Base-by-base conservation (phyloP, 2,888 invertebrate species). In the Rhaphigaster nebulosa region DNA sequence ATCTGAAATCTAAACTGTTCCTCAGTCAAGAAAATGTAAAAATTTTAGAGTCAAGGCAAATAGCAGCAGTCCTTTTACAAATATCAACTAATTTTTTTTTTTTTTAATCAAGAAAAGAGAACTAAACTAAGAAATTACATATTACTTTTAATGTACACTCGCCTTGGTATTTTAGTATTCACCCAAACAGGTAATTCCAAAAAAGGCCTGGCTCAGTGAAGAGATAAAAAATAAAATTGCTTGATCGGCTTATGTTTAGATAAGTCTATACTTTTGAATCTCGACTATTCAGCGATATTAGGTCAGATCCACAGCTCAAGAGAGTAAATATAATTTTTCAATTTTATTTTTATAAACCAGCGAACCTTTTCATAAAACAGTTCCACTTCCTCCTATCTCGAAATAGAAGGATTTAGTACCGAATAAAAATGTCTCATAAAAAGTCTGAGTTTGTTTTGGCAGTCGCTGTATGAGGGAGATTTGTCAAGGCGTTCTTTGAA, bases 371-470 rank as follows among this genome's bases (percentile, higher is more conserved):
- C 70, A 76, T 76, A 76, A 76, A 76, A 76, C 34, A 38, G 45
- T 45, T 45, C n/a, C 45, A 45, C 84, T 84, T 84, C 84, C 84
- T 84, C 45, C 84, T 8, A n/a, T 45, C 84, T n/a, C n/a, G 45
- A 84, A 84, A 84, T 84, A 84, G 84, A 5, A 15, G n/a, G n/a
- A 84, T 84, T 45, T 84, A 84, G 45, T 84, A 84, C 6, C 84
- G 45, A 45, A 84, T 84, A 84, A 84, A 84, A 84, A 84, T 84
- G 84, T 84, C 84, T 50, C 84, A 84, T 84, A 45, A 84, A 84
- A 84, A n/a, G 84, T 50, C 41, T 41, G 45, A 84, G 84, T 84
- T 84, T 84, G 84, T 84, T 84, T 84, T 84, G 84, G 84, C 84
- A 26, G 45, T 50, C 13, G 41, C 84, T 84, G 45, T 3, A 20